phyloP scores from a whole-genome alignment of 2,113 vertebrate species.

The Daubentonia madagascariensis region DNA sequence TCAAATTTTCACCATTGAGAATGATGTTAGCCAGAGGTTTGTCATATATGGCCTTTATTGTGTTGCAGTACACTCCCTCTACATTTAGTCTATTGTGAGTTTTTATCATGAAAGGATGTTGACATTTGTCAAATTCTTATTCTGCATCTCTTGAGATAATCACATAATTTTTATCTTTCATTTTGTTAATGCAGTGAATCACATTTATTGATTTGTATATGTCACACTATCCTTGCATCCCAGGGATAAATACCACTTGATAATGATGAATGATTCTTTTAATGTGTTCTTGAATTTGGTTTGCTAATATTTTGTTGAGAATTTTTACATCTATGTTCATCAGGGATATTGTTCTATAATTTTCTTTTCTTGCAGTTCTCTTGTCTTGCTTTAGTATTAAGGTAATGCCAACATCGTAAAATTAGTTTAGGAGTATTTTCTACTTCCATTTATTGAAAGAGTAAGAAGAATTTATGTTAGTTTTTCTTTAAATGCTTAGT shows the following conservation, averaged over 20 bases:
- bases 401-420: background rate
- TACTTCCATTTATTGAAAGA: background rate
- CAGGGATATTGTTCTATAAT: background rate
- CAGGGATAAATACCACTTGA: background rate
- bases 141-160: background rate
- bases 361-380: background rate
- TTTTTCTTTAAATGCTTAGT: background rate
- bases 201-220: background rate
- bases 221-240: background rate
- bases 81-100: background rate
- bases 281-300: background rate
- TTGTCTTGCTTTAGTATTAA: background rate
- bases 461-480: background rate
- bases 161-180: background rate
- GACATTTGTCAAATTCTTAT: background rate
- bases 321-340: background rate
- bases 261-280: background rate
- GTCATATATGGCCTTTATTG: background rate
- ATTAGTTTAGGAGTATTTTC: background rate
- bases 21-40: background rate
- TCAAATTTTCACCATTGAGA: background rate
- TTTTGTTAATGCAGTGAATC: background rate
- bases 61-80: background rate
- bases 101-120: background rate
- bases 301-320: background rate